A percentile compares a stretch with the other conserved stretches of the same genome.
These are phyloP conservation scores for Drosophila busckii DNA, from an alignment of 1,140 invertebrate genomes.

Conservation along the genomic window DNA sequence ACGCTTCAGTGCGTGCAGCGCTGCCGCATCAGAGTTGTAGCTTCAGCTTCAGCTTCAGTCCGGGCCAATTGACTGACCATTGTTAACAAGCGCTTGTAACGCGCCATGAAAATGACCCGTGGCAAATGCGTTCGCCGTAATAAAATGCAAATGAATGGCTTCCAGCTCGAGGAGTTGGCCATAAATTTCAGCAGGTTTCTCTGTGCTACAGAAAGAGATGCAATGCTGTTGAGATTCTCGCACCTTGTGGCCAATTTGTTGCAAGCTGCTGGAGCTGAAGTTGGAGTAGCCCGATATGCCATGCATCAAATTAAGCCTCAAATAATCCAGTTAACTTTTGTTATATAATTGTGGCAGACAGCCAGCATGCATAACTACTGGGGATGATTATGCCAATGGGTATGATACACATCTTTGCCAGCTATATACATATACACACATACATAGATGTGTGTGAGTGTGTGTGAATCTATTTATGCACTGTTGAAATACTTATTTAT, in stretches of 20 bases:
- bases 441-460: too few relatives aligned
- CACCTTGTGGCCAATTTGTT: constrained; percentile 65
- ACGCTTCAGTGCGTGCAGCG: constrained; percentile 46
- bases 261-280: constrained; percentile 28
- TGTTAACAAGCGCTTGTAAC: constrained; percentile 64
- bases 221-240: constrained; percentile 52
- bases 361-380: constrained; percentile 28
- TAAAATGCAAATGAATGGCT: constrained; percentile 74
- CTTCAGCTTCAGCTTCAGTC: too few relatives aligned
- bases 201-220: neutral
- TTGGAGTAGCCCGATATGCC: constrained; percentile 11
- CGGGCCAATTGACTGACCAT: constrained; percentile 64
- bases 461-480: constrained; percentile 2
- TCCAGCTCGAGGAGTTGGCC: constrained; percentile 19
- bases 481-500: constrained; percentile 52
- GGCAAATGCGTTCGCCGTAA: constrained; percentile 63
- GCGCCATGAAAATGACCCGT: constrained; percentile 69
- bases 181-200: constrained; percentile 30
- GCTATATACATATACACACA: too few relatives aligned
- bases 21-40: constrained; percentile 43
- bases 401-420: constrained; percentile 1
- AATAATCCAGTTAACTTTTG: constrained; percentile 67
- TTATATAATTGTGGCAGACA: constrained; percentile 69
- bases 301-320: constrained; percentile 65
- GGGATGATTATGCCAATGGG: constrained; percentile 28